These are phyloP conservation scores for Pachyseris speciosa DNA, from an alignment of 64 coral and sea anemone species.

Conservation along the genomic window DNA sequence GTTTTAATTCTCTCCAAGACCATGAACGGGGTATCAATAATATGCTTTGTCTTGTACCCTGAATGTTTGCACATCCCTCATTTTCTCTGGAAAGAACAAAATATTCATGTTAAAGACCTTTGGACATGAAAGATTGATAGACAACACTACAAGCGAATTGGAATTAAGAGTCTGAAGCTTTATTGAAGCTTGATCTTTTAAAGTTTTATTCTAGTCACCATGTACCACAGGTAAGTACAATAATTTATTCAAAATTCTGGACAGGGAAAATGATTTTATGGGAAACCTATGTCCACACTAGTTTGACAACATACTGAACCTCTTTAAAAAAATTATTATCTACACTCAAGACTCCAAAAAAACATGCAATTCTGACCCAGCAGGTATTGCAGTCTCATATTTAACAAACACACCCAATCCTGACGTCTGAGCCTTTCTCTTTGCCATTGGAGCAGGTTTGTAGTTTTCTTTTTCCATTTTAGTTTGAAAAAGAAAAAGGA, in stretches of 20 bases:
- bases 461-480: too few relatives aligned
- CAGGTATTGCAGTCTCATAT: not conserved
- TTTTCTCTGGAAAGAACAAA: too few relatives aligned
- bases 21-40: too few relatives aligned
- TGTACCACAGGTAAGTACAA: not conserved
- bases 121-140: not conserved
- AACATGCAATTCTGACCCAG: not conserved
- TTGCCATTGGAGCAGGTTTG: too few relatives aligned
- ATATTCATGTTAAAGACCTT: not conserved
- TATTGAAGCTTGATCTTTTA: not conserved
- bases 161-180: not conserved
- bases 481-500: too few relatives aligned
- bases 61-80: too few relatives aligned
- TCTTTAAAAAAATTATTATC: not conserved
- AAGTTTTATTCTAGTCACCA: not conserved
- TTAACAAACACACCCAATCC: too few relatives aligned
- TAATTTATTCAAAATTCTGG: not conserved
- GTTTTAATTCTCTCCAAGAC: too few relatives aligned
- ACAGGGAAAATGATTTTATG: not conserved
- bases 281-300: not conserved
- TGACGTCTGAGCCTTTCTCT: too few relatives aligned
- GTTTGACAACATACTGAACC: not conserved
- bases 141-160: not conserved
- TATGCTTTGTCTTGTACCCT: too few relatives aligned
- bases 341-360: not conserved